Evolutionary conservation across 2,797 vertebrate genomes (phyloP).

Genomic region (Octomys mimax): DNA sequence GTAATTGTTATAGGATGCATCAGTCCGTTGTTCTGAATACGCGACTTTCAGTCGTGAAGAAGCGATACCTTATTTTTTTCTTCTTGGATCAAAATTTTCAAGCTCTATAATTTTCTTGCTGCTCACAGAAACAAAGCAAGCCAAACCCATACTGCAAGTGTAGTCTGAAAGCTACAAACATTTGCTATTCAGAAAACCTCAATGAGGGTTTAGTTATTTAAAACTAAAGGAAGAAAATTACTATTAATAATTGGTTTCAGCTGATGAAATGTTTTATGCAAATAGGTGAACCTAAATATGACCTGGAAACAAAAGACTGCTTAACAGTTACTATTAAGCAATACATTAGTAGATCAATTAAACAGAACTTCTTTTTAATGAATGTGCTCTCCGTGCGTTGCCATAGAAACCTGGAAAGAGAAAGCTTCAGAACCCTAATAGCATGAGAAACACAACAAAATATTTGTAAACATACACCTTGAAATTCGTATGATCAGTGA

Average conservation of each 20-base stretch:
- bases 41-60: conserved; percentile 72
- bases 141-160: conserved; percentile 87
- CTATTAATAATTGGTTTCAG: conserved; percentile 96
- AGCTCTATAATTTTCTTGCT: conserved; percentile 88
- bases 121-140: conserved; percentile 86
- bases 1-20: conserved; percentile 61
- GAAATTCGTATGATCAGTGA: conserved; percentile 88
- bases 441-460: conserved; percentile 89
- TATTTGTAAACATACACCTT: conserved; percentile 90
- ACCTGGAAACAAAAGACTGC: conserved; percentile 99
- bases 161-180: conserved; percentile 94
- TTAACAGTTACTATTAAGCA: conserved; percentile 95
- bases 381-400: conserved; percentile 91
- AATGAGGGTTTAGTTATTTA: conserved; percentile 91
- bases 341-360: conserved; percentile 99
- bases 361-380: conserved; percentile 95
- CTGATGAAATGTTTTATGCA: conserved; percentile 98
- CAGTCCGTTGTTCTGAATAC: conserved; percentile 45
- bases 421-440: conserved; percentile 89
- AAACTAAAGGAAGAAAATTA: conserved; percentile 95
- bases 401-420: conserved; percentile 94
- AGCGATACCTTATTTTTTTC: conserved; percentile 76
- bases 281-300: conserved; percentile 96
- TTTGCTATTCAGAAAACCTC: conserved; percentile 94
- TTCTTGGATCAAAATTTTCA: conserved; percentile 84